phyloP scores from a whole-genome alignment of 2,113 vertebrate species.

The Heliornis fulica region DNA sequence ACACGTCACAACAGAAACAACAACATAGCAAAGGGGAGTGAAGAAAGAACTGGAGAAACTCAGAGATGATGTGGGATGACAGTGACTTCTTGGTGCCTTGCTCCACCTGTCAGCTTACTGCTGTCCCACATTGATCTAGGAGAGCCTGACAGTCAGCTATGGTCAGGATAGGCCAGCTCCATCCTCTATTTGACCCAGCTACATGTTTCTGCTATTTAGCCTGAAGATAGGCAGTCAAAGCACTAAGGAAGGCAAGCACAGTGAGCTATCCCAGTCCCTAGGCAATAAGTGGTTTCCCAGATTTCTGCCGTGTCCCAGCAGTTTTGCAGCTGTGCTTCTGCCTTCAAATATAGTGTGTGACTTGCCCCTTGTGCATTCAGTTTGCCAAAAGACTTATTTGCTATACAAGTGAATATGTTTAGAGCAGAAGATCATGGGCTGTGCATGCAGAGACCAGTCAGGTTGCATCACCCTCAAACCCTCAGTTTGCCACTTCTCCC shows the following conservation, averaged over 20 bases:
- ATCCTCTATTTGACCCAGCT: background rate
- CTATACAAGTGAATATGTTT: background rate
- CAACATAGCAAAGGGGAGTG: background rate
- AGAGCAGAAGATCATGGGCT: background rate
- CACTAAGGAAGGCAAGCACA: background rate
- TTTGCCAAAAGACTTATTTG: background rate
- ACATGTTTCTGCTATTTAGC: background rate
- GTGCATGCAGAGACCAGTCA: background rate
- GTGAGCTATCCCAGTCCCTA: accelerated
- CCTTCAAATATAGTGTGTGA: background rate
- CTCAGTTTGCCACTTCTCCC: background rate
- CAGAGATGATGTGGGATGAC: background rate
- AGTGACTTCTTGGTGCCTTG: background rate
- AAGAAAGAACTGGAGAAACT: background rate
- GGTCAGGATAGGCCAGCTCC: background rate
- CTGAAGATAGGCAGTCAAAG: background rate
- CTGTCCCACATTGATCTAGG: background rate
- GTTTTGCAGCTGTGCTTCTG: constrained; percentile 9
- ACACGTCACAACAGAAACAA: background rate
- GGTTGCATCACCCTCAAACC: background rate
- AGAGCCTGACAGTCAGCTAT: background rate
- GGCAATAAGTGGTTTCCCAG: background rate
- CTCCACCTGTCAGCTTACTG: background rate
- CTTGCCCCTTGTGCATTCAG: background rate
- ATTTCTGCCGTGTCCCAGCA: background rate